Conservation (phyloP, 2,888 invertebrate species). For the Aspidiotus rigidus region DNA sequence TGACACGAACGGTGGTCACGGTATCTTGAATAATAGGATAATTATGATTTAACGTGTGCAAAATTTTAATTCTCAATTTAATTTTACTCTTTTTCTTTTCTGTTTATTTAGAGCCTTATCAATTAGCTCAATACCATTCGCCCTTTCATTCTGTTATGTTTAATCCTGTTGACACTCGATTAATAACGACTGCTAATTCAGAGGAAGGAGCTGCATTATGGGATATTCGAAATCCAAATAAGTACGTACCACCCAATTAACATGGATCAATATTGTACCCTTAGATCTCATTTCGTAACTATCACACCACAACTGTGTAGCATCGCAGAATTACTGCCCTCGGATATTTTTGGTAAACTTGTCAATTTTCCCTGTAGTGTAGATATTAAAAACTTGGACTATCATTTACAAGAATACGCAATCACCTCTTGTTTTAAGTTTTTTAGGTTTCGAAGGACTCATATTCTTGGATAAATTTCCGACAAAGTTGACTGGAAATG, state of each 20-base stretch:
- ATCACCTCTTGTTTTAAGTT: no score
- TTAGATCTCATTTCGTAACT: no score
- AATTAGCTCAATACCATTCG: constrained; percentile 58
- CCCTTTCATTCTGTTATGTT: constrained; percentile 94
- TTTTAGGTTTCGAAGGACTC: no score
- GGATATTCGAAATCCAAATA: constrained; percentile 75
- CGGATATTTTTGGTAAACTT: no score
- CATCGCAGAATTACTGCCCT: no score
- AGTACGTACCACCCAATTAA: constrained; percentile 50
- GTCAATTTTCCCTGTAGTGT: no score
- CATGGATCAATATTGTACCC: no score
- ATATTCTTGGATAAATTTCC: no score
- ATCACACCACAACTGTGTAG: no score
- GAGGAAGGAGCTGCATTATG: constrained; percentile 81
- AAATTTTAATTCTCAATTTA: constrained; percentile 1
- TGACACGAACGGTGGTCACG: constrained; percentile 26
- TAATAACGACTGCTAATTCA: constrained; percentile 80
- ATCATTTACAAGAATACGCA: no score
- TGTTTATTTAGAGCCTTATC: constrained; percentile 50
- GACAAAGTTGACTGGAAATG: no score
- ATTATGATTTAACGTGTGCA: not conserved
- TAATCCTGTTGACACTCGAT: constrained; percentile 71
- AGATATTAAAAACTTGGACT: no score
- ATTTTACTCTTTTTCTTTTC: not conserved
- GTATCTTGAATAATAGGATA: not conserved